Evolutionary conservation across 2,113 vertebrate species (phyloP), one percentile per base, ranked within the genome.

Genomic region (Plestiodon gilberti): DNA sequence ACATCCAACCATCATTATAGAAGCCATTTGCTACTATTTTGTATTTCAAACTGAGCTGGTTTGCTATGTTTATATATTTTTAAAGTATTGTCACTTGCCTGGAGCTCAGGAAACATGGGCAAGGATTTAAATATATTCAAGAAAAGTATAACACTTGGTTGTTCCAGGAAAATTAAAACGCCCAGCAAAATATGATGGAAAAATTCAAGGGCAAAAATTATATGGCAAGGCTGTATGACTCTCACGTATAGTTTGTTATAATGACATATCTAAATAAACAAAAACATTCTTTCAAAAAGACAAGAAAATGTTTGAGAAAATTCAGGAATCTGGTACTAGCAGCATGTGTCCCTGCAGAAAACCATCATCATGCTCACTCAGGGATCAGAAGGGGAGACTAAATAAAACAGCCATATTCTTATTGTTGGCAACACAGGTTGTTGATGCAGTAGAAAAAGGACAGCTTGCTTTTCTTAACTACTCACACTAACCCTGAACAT

Each of bases 371-470:
- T 13, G 18, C 73, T 62, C 13, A 1, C 30, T 57, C 9, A 5
- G 61, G 73, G 69, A 92, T 57, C 57, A 89, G 64, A 73, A 91
- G 88, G 88, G 91, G 89, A 85, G 78, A 88, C 40, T 87, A 89
- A 92, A 81, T 35, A 83, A 73, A 74, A 74, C 28, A 57, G 23
- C 43, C 78, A 30, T 0, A 0, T 4, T 61, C 0, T 40, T 69
- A 81, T 38, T 61, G 67, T 90, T 94, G 93, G 92, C 93, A 92
- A 78, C 38, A 20, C 35, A 83, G 2, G 28, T 8, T 90, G 86
- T 92, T 93, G 86, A 88, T 84, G 64, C 74, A 90, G 87, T 59
- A 86, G 33, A 90, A 85, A 86, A 74, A 92, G 57, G 87, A 88
- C 69, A 89, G 87, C 81, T 89, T 88, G 52, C 67, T 77, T 88